Evolutionary conservation across 92 coral and sea anemone species (phyloP), one percentile per base, ranked within the genome.

Genomic region (Bergia sp.): DNA sequence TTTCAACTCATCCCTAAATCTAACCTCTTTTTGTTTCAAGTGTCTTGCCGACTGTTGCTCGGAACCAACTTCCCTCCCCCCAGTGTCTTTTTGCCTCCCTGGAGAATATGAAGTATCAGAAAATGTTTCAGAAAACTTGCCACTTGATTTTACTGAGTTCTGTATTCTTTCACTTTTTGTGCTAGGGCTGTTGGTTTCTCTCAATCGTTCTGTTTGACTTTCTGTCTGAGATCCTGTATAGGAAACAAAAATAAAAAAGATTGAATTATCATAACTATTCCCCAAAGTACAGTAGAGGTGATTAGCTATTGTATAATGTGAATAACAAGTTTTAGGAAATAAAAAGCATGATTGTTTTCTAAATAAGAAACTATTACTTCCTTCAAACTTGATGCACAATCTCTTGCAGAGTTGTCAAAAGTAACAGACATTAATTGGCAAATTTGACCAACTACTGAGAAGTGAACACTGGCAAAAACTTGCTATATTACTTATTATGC

Each of bases 1-100:
- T 23, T 58, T 50, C 2, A 85, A n/a, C 16, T 89, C 88, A 3
- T 91, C 94, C 58, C 88, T 89, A 89, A 91, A 91, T 45, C 94
- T 41, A 12, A 91, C 94, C 65, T 91, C 94, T 76, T 91, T 91
- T 12, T 89, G 94, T 73, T 69, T 84, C 13, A 36, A 71, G 41
- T 8, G 36, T 42, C 50, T 58, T 18, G 3, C 12, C 8, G 72
- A 57, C 73, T 81, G 50, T 58, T 81, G 73, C 43, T 71, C 77
- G 12, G n/a, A 71, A 3, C 74, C 87, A 29, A 1, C 37, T 1
- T 84, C 65, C 65, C 23, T 84, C 77, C 65, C 37, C 29, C 77
- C 37, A n/a, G 49, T 23, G 8, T 69, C 78, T 42, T 71, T 69
- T 50, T 84, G 87, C 67, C 57, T 69, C 21, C 45, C 74, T 2